Evolutionary conservation across 1,140 invertebrate species (phyloP).

Genomic region (Thaumatotibia leucotreta): DNA sequence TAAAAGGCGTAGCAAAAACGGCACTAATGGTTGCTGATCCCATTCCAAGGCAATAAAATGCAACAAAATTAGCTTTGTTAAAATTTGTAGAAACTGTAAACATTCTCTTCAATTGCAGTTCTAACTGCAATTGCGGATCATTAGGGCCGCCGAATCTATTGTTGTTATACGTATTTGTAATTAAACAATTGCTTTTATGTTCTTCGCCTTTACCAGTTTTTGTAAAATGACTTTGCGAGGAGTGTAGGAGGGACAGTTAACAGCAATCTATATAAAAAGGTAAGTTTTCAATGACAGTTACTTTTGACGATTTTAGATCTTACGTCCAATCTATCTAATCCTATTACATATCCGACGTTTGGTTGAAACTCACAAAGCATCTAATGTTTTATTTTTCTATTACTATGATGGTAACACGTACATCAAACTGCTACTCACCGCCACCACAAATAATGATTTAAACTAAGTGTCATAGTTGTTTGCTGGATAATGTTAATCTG

Average conservation of each 20-base stretch:
- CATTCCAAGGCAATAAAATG: constrained; percentile 73
- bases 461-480: no score
- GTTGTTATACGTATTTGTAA: no score
- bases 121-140: constrained; percentile 36
- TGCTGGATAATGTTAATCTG: no score
- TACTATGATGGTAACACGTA: no score
- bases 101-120: no score
- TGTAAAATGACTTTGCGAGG: no score
- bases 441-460: no score
- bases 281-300: neutral
- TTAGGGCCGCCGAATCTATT: constrained; percentile 37
- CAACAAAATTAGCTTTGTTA: constrained; percentile 75
- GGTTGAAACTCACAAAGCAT: no score
- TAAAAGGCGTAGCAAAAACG: constrained; percentile 74
- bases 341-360: no score
- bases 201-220: constrained; percentile 45
- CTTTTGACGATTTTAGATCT: no score
- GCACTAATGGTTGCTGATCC: constrained; percentile 69
- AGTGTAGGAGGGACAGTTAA: neutral
- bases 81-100: constrained; percentile 59
- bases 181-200: constrained; percentile 58
- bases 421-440: no score
- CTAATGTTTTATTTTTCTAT: no score
- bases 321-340: neutral
- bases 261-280: neutral